Evolutionary conservation across 2,888 invertebrate genomes (phyloP).

Genomic region (Sinopyrophorus schimmeli): DNA sequence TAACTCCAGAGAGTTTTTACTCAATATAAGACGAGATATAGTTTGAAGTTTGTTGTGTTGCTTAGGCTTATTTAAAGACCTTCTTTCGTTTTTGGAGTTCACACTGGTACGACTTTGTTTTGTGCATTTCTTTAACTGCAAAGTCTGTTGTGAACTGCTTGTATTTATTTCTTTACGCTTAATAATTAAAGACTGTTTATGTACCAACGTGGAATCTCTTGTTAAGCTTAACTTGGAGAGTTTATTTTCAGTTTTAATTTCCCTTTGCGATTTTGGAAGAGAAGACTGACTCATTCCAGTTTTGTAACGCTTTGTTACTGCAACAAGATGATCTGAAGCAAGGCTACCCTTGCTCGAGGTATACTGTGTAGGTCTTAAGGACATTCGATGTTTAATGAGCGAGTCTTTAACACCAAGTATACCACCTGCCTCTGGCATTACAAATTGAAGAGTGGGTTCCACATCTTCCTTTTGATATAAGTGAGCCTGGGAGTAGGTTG

Average conservation of each 20-base stretch:
- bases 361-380: slow-evolving; percentile 10
- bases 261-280: background rate
- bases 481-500: no score
- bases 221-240: slow-evolving; percentile 20
- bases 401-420: slow-evolving; percentile 14
- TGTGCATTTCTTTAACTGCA: no score
- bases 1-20: slow-evolving; percentile 32
- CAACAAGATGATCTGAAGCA: background rate
- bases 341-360: slow-evolving; percentile 3
- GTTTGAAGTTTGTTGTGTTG: no score
- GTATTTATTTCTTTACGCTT: slow-evolving; percentile 1
- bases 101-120: no score
- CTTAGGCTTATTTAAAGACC: no score
- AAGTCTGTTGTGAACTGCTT: background rate
- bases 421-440: background rate
- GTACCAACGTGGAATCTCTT: slow-evolving; percentile 17
- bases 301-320: background rate
- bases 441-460: no score
- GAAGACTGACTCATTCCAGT: background rate
- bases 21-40: slow-evolving; percentile 27
- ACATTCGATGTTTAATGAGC: slow-evolving; percentile 11
- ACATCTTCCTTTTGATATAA: no score
- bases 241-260: background rate
- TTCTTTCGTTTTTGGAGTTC: no score
- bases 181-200: slow-evolving; percentile 14